Conservation (phyloP, 2,113 vertebrate genomes). For the Bungarus multicinctus region DNA sequence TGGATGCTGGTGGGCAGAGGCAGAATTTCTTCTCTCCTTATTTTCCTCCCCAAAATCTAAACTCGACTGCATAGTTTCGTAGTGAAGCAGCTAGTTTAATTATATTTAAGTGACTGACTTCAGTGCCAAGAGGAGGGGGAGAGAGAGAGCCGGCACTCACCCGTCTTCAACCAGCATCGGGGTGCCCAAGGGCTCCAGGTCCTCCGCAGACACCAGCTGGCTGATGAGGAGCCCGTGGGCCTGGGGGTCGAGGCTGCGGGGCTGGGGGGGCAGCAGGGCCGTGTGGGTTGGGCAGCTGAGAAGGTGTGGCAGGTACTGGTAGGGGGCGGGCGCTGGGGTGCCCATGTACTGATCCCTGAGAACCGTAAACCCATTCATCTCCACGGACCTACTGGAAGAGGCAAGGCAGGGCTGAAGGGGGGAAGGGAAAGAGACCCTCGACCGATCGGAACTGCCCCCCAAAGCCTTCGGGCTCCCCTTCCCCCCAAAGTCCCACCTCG, state of each 20-base stretch:
- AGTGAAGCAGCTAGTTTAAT: no score
- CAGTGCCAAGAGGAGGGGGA: background rate
- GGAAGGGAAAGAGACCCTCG: background rate
- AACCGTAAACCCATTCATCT: constrained; percentile 90
- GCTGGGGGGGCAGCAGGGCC: constrained; percentile 82
- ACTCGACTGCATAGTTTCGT: no score
- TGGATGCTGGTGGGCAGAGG: no score
- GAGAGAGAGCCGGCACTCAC: constrained; percentile 66
- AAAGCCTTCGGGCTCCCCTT: accelerated
- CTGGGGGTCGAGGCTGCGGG: constrained; percentile 90
- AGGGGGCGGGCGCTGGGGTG: constrained; percentile 86
- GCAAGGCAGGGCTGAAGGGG: constrained; percentile 34
- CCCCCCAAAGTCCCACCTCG: constrained; percentile 80
- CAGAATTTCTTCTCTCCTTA: no score
- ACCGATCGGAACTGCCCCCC: accelerated
- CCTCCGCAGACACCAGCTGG: constrained; percentile 92
- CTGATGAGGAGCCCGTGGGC: constrained; percentile 88
- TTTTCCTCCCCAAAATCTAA: no score
- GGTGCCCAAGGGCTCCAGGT: constrained; percentile 86
- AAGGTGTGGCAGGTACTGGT: constrained; percentile 95
- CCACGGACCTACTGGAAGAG: constrained; percentile 84
- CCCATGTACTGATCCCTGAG: constrained; percentile 96
- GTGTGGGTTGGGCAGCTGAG: constrained; percentile 89
- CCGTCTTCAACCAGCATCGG: constrained; percentile 98
- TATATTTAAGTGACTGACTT: no score